Evolutionary conservation across 53 echinoderm and acorn worm genomes (phyloP), one percentile per base, ranked within the genome.

Genomic region (Luidia sarsii): DNA sequence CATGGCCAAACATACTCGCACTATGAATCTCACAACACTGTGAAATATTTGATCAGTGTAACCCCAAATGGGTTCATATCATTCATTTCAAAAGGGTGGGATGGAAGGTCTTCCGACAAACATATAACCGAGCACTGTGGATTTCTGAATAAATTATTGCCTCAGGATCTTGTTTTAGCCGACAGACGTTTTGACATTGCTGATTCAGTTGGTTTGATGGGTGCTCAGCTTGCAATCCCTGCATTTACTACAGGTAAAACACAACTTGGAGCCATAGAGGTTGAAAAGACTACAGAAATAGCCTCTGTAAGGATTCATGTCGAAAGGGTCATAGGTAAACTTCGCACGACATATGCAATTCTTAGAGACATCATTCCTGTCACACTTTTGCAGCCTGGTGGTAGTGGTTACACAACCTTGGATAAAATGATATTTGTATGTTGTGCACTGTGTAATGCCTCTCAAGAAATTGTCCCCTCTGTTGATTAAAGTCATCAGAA

Each of bases 11-110:
- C 70, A 20, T 70, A 46, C 20, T 43, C 27, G 9, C 45, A 48
- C 34, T 74, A 74, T 54, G 56, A 46, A 54, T 32, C 50, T 57
- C 75, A 74, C 34, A 74, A 74, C 36, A 56, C 75, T 0, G 56
- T 74, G 14, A 74, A 57, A 13, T 57, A 34, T 34, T 38, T 74
- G n/a, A 74, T 74, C 56, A 31, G 50, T 21, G 56, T 74, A 48
- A 27, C 75, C 18, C 75, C 75, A 16, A 55, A 74, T 33, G 75
- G 75, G 1, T 33, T 13, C n/a, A 74, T 48, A 29, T 28, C 50
- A 19, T 74, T 74, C 33, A 14, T 74, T 14, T 74, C 56, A 21
- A 74, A 74, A 56, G 22, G 54, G 16, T 74, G 74, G 74, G 33
- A 56, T 32, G 74, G 74, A 9, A 31, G 74, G 14, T 22, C 74